Percentiles rank a stretch among this genome's conserved stretches.
Evolutionary conservation across 92 coral and sea anemone genomes (phyloP).

Genomic region (Palythoa grandiflora): DNA sequence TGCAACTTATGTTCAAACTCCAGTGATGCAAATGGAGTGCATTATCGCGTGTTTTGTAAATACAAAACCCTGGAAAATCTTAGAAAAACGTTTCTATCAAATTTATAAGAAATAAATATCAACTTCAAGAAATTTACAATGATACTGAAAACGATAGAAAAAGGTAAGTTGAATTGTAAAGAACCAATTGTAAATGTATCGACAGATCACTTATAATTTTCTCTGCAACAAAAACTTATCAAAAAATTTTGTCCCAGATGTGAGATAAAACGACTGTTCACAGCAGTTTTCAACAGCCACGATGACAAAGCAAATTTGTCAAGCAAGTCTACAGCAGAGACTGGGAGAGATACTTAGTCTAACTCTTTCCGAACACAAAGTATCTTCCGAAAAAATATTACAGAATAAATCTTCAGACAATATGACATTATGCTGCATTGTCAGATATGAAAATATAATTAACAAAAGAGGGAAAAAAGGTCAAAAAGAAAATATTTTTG

Average conservation of each 20-base stretch:
- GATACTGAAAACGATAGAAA: too few relatives aligned
- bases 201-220: too few relatives aligned
- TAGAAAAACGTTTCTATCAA: too few relatives aligned
- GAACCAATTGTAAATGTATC: too few relatives aligned
- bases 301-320: not conserved
- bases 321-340: not conserved
- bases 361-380: not conserved
- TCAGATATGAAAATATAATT: not conserved
- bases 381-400: not conserved
- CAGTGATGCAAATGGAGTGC: not conserved
- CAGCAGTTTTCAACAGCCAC: not conserved
- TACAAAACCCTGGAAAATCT: too few relatives aligned
- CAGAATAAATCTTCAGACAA: not conserved
- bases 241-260: not conserved
- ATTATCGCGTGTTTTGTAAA: too few relatives aligned
- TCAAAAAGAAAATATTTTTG: not conserved
- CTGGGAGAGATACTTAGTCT: too few relatives aligned
- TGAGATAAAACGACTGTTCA: not conserved
- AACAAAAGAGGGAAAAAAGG: not conserved
- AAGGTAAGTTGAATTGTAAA: too few relatives aligned
- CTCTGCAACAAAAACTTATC: too few relatives aligned
- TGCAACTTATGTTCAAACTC: not conserved
- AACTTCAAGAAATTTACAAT: too few relatives aligned
- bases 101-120: too few relatives aligned
- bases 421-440: not conserved